Base-by-base conservation (phyloP, 2,113 vertebrate genomes). In the Tapirus terrestris region DNA sequence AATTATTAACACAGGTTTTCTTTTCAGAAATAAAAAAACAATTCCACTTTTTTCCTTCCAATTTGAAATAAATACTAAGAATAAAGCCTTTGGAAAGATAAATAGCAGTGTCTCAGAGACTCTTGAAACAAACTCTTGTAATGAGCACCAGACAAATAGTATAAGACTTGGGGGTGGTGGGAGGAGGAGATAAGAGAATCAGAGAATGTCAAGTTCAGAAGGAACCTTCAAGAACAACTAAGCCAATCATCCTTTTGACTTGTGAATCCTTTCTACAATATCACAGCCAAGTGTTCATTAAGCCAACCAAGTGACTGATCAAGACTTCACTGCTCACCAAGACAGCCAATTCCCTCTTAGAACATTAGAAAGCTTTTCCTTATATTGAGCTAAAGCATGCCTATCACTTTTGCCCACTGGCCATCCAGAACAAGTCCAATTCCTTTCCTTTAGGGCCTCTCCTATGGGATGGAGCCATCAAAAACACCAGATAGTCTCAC, bases 1-100 rank as follows among this genome's bases (percentile, higher is more conserved):
- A 80, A 75, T 72, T 72, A 87, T 73, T 96, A 83, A 67, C 39
- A 90, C 63, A 73, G 77, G 4, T 68, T 86, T 73, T 83, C 33
- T 89, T 89, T 94, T 92, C 45, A 65, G 61, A 90, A 90, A 92
- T 16, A 87, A 43, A 43, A 60, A 84, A 83, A 56, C n/a, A 85
- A 70, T 14, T 33, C 1, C 13, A 43, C 39, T 23, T 45, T 91
- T 92, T 76, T 67, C 21, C 33, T 83, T 68, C 21, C 56, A 95
- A 33, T 83, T 96, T 94, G 48, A 97, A 89, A 79, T 65, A 92
- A 96, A 91, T 73, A 33, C 20, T 36, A 96, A 94, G 12, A 58
- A 76, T 67, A 87, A 96, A 93, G 33, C 4, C 10, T 95, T 98
- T 81, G 11, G 61, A 67, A 92, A 89, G 63, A 48, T 76, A 94